Evolutionary conservation across 2,113 vertebrate genomes (phyloP).

Genomic region (Trinectes maculatus): DNA sequence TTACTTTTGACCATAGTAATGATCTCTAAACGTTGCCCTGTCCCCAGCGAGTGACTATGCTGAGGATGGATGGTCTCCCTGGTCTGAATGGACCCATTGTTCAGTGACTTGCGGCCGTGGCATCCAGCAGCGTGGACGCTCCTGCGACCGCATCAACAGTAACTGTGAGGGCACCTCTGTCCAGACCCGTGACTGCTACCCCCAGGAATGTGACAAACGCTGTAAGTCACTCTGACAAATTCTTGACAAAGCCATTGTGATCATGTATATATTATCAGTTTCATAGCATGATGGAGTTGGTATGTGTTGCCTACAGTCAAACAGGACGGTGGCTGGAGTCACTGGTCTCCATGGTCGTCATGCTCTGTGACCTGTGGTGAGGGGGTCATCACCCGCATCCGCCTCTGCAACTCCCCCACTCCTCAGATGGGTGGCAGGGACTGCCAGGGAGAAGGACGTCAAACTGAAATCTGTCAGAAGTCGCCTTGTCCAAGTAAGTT

Average conservation of each 20-base stretch:
- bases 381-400: conserved; percentile 94
- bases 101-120: conserved; percentile 95
- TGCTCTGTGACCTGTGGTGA: conserved; percentile 95
- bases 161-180: conserved; percentile 96
- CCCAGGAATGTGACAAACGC: conserved; percentile 96
- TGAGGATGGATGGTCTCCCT: conserved; percentile 95
- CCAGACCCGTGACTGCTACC: conserved; percentile 96
- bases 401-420: conserved; percentile 97
- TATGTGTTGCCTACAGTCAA: conserved; percentile 84
- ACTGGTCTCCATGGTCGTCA: conserved; percentile 99
- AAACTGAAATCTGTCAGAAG: conserved; percentile 90
- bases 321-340: conserved; percentile 98
- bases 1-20: conserved; percentile 8
- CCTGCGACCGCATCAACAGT: conserved; percentile 97
- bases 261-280: conserved; percentile 8
- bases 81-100: conserved; percentile 98
- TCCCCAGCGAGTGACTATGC: conserved; percentile 84
- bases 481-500: conserved; percentile 92
- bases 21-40: background rate
- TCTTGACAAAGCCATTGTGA: background rate
- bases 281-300: conserved; percentile 12
- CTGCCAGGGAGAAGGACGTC: conserved; percentile 91
- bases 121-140: conserved; percentile 95
- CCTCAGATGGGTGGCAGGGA: conserved; percentile 95
- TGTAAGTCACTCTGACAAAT: conserved; percentile 85